Evolutionary conservation across 2,888 invertebrate species (phyloP).

Genomic region (Drosophila testacea): DNA sequence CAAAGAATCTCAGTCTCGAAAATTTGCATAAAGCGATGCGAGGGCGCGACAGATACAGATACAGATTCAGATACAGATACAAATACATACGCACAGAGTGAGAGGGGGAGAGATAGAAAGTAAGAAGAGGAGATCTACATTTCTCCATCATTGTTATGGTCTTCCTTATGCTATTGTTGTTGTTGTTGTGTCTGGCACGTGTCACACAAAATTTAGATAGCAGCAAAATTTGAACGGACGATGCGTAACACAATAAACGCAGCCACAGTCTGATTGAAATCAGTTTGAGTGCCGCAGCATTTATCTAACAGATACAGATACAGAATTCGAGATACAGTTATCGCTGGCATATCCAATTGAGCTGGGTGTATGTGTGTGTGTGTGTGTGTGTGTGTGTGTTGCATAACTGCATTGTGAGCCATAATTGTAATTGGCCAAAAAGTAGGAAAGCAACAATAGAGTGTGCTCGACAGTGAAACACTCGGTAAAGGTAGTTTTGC

Average conservation of each 20-base stretch:
- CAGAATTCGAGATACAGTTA: constrained; percentile 5
- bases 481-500: no score
- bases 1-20: constrained; percentile 24
- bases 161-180: constrained; percentile 16
- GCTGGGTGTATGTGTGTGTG: not conserved
- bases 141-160: constrained; percentile 45
- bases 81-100: constrained; percentile 13
- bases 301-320: constrained; percentile 24
- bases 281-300: constrained; percentile 40
- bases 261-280: constrained; percentile 62
- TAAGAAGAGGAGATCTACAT: not conserved
- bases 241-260: constrained; percentile 63
- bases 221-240: constrained; percentile 48
- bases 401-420: not conserved
- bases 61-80: constrained; percentile 24
- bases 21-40: constrained; percentile 50
- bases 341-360: constrained; percentile 3
- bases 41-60: constrained; percentile 49
- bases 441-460: no score
- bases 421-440: constrained; percentile 3
- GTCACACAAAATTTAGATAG: constrained; percentile 67
- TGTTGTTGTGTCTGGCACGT: constrained; percentile 75
- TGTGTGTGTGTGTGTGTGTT: not conserved
- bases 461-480: no score
- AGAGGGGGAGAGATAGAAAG: not conserved